These are phyloP conservation scores for Xylocampa areola DNA, from an alignment of 2,888 invertebrate genomes.

Conservation along the genomic window DNA sequence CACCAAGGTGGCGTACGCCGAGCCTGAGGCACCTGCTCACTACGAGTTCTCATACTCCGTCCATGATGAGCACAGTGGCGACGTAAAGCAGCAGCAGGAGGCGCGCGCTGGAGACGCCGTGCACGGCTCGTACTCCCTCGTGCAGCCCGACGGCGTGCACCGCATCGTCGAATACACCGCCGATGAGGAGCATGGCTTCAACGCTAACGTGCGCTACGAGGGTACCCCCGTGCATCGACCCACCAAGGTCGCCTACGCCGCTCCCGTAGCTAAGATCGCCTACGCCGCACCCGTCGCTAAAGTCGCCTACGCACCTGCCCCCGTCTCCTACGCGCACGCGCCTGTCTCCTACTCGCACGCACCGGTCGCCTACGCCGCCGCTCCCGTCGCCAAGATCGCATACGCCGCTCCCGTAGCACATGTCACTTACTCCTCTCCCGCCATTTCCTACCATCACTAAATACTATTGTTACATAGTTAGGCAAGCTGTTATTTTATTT, in stretches of 20 bases:
- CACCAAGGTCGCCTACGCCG: conserved; percentile 58
- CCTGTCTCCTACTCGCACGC: conserved; percentile 74
- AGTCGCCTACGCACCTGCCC: conserved; percentile 61
- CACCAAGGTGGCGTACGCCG: conserved; percentile 75
- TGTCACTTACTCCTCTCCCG: conserved; percentile 79
- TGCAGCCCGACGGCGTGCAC: conserved; percentile 84
- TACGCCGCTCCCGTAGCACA: conserved; percentile 72
- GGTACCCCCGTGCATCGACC: conserved; percentile 71
- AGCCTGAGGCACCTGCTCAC: conserved; percentile 78
- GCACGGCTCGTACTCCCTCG: conserved; percentile 84
- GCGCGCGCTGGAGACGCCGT: conserved; percentile 81
- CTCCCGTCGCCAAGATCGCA: conserved; percentile 63
- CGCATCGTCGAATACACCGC: conserved; percentile 86
- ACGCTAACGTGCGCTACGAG: conserved; percentile 84
- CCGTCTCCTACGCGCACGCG: conserved; percentile 77
- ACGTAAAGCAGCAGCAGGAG: conserved; percentile 86
- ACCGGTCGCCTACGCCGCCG: conserved; percentile 55
- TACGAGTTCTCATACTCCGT: conserved; percentile 86
- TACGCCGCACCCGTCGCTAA: conserved; percentile 53
- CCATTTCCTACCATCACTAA: conserved; percentile 82
- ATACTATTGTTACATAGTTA: conserved; percentile 23
- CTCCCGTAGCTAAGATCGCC: conserved; percentile 61
- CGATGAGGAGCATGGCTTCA: conserved; percentile 83
- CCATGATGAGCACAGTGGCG: conserved; percentile 82
- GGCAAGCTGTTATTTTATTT: conserved; percentile 39